A percentile compares a stretch with the other conserved stretches of the same genome.
Conservation (phyloP, 2,888 invertebrate genomes). For the Drosophila meridiana region DNA sequence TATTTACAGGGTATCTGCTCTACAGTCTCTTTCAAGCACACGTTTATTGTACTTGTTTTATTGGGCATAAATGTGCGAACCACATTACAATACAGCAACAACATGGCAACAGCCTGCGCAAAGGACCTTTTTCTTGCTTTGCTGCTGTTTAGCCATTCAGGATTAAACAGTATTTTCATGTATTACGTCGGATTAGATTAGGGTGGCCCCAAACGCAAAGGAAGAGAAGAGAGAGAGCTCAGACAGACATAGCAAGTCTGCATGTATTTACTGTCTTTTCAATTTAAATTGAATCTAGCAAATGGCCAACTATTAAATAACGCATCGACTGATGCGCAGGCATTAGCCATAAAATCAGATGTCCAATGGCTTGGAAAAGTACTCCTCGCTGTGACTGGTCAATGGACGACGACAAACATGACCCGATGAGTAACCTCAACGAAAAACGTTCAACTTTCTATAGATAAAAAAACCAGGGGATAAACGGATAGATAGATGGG, state of each 20-base stretch:
- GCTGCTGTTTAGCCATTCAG: slow-evolving; percentile 42
- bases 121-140: slow-evolving; percentile 26
- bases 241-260: not conserved
- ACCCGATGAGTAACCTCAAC: slow-evolving; percentile 22
- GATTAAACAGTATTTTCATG: slow-evolving; percentile 53
- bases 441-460: not conserved
- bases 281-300: slow-evolving; percentile 42
- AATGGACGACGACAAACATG: slow-evolving; percentile 23
- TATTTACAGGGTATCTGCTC: not conserved
- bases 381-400: slow-evolving; percentile 48
- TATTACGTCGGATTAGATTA: slow-evolving; percentile 52
- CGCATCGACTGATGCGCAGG: slow-evolving; percentile 33
- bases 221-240: not conserved
- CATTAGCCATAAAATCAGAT: slow-evolving; percentile 34
- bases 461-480: not conserved
- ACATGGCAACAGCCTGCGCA: slow-evolving; percentile 5
- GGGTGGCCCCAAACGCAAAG: slow-evolving; percentile 12
- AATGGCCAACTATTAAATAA: slow-evolving; percentile 44
- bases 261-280: slow-evolving; percentile 34
- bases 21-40: not conserved
- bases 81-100: slow-evolving; percentile 24
- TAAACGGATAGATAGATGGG: not conserved
- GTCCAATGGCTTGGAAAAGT: slow-evolving; percentile 65
- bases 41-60: slow-evolving; percentile 6
- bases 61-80: slow-evolving; percentile 8